These are phyloP conservation scores for Campoplex capitator DNA, from an alignment of 2,888 invertebrate genomes.

Conservation along the genomic window DNA sequence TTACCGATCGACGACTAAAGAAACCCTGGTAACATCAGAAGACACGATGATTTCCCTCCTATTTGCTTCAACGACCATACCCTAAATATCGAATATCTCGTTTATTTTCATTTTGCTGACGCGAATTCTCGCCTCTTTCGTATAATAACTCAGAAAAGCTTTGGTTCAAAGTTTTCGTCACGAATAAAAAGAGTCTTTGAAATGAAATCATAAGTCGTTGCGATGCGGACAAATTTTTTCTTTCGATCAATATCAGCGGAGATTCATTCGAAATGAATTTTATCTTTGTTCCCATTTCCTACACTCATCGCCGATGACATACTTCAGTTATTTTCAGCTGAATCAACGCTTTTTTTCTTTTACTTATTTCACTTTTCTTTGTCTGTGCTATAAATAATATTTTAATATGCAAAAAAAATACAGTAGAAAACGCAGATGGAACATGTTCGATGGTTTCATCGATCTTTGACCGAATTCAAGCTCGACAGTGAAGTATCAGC, in stretches of 20 bases:
- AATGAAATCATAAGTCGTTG: too few relatives aligned
- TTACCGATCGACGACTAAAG: not conserved
- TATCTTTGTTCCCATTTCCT: not conserved
- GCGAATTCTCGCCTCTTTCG: not conserved
- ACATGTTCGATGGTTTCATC: not conserved
- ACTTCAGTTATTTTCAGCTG: not conserved
- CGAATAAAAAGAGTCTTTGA: not conserved
- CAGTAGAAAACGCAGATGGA: not conserved
- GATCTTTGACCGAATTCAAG: not conserved
- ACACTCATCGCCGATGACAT: not conserved
- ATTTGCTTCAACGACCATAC: conserved; percentile 8
- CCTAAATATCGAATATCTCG: conserved; percentile 20
- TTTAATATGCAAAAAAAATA: not conserved
- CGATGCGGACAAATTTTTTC: too few relatives aligned
- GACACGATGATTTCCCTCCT: not conserved
- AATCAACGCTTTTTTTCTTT: too few relatives aligned
- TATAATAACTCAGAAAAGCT: not conserved
- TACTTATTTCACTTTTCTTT: not conserved
- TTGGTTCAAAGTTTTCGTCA: not conserved
- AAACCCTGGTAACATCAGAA: conserved; percentile 1
- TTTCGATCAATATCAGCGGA: too few relatives aligned
- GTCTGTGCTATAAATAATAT: not conserved
- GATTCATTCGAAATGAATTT: not conserved
- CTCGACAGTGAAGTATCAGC: not conserved
- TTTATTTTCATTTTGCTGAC: conserved; percentile 13